These are phyloP conservation scores for Porites lobata DNA, from an alignment of 92 coral and sea anemone species.

Conservation along the genomic window DNA sequence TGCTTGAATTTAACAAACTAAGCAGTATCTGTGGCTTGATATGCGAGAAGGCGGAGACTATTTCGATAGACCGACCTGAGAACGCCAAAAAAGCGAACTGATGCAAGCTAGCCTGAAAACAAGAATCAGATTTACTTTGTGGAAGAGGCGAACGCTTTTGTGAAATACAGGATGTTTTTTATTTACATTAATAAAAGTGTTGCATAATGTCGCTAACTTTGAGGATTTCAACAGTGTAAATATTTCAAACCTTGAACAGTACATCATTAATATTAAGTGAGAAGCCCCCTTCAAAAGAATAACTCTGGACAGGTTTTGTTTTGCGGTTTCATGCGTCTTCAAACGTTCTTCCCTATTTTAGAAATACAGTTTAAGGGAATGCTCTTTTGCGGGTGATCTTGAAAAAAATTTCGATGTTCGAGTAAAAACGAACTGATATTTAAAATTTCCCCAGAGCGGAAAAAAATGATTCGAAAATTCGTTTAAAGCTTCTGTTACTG, in stretches of 20 bases:
- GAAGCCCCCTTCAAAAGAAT: constrained; percentile 1
- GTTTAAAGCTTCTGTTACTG: too few species aligned
- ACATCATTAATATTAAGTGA: constrained; percentile 11
- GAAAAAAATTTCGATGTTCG: background rate
- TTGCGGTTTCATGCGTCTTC: background rate
- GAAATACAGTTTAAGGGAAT: background rate
- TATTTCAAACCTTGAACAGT: background rate
- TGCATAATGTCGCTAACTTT: background rate
- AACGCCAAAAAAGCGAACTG: background rate
- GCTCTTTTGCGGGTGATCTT: background rate
- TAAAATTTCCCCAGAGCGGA: too few species aligned
- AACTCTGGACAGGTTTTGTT: background rate
- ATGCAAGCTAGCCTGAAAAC: background rate
- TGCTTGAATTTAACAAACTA: background rate
- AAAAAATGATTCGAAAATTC: too few species aligned
- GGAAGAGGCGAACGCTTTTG: too few species aligned
- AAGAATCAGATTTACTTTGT: background rate
- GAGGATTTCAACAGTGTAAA: constrained; percentile 1
- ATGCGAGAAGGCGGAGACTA: background rate
- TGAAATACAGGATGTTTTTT: constrained; percentile 3
- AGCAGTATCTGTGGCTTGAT: background rate
- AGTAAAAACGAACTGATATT: background rate
- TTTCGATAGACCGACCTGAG: background rate
- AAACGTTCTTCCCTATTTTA: background rate
- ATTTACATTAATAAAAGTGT: constrained; percentile 23